A percentile compares a stretch with the other conserved stretches of the same genome.
Conservation (phyloP, 2,113 vertebrate species). For the Platysternon megacephalum region DNA sequence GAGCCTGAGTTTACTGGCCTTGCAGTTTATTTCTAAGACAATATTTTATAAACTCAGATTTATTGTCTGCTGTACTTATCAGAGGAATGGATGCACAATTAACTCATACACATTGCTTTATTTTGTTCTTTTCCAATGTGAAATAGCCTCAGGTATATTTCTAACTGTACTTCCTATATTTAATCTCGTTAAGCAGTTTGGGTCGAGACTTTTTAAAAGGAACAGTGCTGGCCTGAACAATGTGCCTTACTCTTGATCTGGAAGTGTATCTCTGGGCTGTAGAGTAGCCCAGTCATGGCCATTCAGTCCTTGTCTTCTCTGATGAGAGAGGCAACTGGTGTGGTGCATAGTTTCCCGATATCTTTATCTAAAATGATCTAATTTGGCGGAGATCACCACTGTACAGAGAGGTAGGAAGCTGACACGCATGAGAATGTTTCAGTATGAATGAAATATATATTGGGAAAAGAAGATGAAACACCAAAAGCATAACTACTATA, state of each 20-base stretch:
- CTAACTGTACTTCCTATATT: too few relatives aligned
- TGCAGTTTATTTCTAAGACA: neutral
- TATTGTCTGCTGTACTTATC: neutral
- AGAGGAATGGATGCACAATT: neutral
- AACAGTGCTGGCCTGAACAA: neutral
- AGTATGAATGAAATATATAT: neutral
- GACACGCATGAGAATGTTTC: neutral
- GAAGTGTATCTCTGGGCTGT: neutral
- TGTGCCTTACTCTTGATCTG: neutral
- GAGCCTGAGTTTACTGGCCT: neutral
- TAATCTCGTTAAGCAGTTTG: neutral
- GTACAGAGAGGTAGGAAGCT: neutral
- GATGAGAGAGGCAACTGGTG: neutral
- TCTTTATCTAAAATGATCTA: neutral
- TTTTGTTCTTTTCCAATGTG: too few relatives aligned
- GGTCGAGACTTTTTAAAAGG: neutral
- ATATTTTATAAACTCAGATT: constrained; percentile 9
- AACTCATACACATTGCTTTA: neutral
- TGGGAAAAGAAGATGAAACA: neutral
- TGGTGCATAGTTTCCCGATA: neutral
- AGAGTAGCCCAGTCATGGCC: neutral
- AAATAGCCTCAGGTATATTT: neutral
- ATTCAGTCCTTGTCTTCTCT: neutral
- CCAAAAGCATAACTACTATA: neutral
- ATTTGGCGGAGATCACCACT: neutral